phyloP scores from a whole-genome alignment of 2,113 vertebrate species.

The Dunckerocampus dactyliophorus region DNA sequence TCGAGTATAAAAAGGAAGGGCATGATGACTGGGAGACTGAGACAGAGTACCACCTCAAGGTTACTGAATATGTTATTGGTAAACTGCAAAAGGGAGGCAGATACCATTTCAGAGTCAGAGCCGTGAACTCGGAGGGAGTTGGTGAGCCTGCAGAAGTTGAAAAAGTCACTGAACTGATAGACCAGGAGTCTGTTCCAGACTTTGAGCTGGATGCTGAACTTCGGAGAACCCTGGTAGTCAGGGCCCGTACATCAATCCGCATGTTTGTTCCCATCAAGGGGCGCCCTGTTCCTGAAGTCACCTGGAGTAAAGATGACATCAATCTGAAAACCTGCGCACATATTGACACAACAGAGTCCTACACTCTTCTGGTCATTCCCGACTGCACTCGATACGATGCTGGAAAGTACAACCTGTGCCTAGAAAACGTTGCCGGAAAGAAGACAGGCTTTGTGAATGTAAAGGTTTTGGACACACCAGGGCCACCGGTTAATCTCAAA shows the following conservation, averaged over 20 bases:
- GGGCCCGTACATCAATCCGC: slow-evolving; percentile 87
- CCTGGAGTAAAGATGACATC: slow-evolving; percentile 90
- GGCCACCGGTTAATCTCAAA: slow-evolving; percentile 89
- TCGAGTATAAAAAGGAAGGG: slow-evolving; percentile 94
- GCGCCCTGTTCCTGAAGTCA: slow-evolving; percentile 88
- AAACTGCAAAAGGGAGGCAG: slow-evolving; percentile 89
- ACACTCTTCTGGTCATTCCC: slow-evolving; percentile 88
- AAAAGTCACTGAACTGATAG: slow-evolving; percentile 82
- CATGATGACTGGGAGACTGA: slow-evolving; percentile 92
- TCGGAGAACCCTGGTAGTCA: slow-evolving; percentile 92
- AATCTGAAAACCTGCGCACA: slow-evolving; percentile 87
- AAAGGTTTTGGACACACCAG: slow-evolving; percentile 92
- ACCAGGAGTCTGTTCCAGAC: slow-evolving; percentile 87
- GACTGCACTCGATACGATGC: slow-evolving; percentile 95
- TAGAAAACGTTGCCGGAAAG: slow-evolving; percentile 96
- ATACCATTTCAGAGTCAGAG: slow-evolving; percentile 91
- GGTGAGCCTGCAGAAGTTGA: slow-evolving; percentile 89
- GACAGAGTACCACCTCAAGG: slow-evolving; percentile 81
- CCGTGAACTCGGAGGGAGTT: slow-evolving; percentile 88
- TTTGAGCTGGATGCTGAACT: slow-evolving; percentile 97
- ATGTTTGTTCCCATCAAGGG: slow-evolving; percentile 95
- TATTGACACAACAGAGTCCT: slow-evolving; percentile 95
- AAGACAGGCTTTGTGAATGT: slow-evolving; percentile 97
- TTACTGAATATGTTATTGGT: slow-evolving; percentile 86
- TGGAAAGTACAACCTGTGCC: slow-evolving; percentile 90